phyloP scores from a whole-genome alignment of 2,113 vertebrate genomes.

The Murina feae region DNA sequence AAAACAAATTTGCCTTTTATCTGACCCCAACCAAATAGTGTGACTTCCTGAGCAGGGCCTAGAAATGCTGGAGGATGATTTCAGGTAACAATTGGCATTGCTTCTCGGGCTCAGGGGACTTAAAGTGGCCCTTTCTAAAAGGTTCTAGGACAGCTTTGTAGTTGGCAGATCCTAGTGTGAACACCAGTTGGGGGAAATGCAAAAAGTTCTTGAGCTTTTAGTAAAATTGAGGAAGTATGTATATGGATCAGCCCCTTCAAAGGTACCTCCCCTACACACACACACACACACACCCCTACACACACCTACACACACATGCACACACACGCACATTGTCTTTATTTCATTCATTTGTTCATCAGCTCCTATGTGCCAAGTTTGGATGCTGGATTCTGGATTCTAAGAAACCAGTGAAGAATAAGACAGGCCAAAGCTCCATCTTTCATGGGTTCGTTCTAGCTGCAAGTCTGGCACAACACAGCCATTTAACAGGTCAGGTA shows the following conservation, averaged over 20 bases:
- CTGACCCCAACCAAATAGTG: not conserved
- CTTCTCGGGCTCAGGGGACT: not conserved
- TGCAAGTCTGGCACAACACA: not conserved
- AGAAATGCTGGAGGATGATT: not conserved
- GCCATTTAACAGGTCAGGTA: not conserved
- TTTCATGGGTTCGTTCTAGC: not conserved
- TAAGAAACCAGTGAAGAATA: not conserved
- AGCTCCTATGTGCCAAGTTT: not conserved
- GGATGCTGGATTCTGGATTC: not conserved
- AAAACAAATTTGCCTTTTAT: slow-evolving; percentile 1
- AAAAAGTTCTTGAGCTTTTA: not conserved
- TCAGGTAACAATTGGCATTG: not conserved
- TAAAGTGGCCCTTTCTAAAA: not conserved
- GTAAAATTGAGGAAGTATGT: not conserved
- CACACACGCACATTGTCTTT: not conserved
- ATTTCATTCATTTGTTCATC: not conserved
- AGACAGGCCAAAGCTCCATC: not conserved
- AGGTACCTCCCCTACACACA: not conserved
- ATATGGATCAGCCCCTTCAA: not conserved
- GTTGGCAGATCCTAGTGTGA: not conserved
- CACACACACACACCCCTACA: not conserved
- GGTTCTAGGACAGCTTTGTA: not conserved
- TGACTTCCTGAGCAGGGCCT: not conserved
- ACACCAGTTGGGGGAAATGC: not conserved
- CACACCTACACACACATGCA: not conserved